phyloP scores from a whole-genome alignment of 2,113 vertebrate genomes.

The Platichthys stellatus region DNA sequence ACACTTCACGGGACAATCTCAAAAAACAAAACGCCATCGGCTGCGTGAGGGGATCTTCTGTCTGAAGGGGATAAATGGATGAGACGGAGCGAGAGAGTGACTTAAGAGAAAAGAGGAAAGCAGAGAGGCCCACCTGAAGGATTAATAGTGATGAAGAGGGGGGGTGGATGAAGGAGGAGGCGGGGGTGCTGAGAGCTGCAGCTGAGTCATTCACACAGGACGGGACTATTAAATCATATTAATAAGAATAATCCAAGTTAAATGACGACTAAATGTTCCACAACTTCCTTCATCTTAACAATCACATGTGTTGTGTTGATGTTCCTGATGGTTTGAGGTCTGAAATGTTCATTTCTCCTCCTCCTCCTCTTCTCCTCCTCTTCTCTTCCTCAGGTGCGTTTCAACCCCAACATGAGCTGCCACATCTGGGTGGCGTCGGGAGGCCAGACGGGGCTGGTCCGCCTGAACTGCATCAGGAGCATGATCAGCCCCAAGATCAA shows the following conservation, averaged over 20 bases:
- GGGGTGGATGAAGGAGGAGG: neutral
- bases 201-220: slow-evolving; percentile 19
- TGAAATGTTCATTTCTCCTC: neutral
- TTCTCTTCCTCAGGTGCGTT: slow-evolving; percentile 85
- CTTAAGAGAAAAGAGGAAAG: neutral
- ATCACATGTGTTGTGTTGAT: too few relatives aligned
- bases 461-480: slow-evolving; percentile 85
- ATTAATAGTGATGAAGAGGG: slow-evolving; percentile 48
- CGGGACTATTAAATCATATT: too few relatives aligned
- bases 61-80: slow-evolving; percentile 33
- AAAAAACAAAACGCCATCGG: neutral
- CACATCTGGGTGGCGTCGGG: slow-evolving; percentile 88
- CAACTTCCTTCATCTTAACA: too few relatives aligned
- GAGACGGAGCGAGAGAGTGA: neutral
- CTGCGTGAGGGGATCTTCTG: slow-evolving; percentile 12
- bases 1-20: slow-evolving; percentile 11
- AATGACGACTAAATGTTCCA: too few relatives aligned
- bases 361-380: slow-evolving; percentile 10
- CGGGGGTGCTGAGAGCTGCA: slow-evolving; percentile 3
- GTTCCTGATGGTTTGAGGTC: too few relatives aligned
- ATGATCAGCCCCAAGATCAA: slow-evolving; percentile 73
- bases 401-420: slow-evolving; percentile 91
- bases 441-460: slow-evolving; percentile 90
- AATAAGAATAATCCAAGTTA: too few relatives aligned
- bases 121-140: neutral